Evolutionary conservation across 1,140 invertebrate genomes (phyloP), one percentile per base, ranked within the genome.

Genomic region (Arctopsyche grandis): DNA sequence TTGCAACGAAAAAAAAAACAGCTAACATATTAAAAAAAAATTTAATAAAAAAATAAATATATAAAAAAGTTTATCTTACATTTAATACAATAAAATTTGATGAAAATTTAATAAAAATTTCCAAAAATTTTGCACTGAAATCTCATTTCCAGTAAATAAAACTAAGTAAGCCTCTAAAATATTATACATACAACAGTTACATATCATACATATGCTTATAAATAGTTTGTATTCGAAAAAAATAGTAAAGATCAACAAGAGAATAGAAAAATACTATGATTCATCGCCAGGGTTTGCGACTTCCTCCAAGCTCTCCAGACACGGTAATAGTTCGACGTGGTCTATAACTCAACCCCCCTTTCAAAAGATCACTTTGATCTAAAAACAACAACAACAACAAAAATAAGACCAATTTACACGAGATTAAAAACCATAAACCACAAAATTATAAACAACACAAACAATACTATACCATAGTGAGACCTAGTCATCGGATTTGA

Each of bases 211-310:
- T 14, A 73, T 19, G 14, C 5, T 16, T 73, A 21, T 43, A 22
- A 46, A 73, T 46, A 73, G 29, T 38, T 38, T 38, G 29, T 38
- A 38, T 4, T 38, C 29, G 29, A 38, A 38, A n/a, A 48, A 48
- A 73, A 73, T 48, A 71, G 38, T 4, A 21, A 46, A 46, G 1
- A 73, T 46, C 29, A 43, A n/a, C n/a, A 73, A 16, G 46, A 73
- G 9, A 21, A 22, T 29, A 29, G 26, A 69, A 24, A 26, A 29
- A 44, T 69, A 19, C 9, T 22, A 38, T 56, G 5, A 71, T 70
- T 80, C 73, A 82, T 74, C 81, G 81, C 81, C 81, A 82, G 9
- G 81, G 81, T 73, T 82, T 82, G 10, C 81, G 24, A 26, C 58
- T 63, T 3, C 71, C 77, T 44, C 71, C 77, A 24, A 46, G 44